Evolutionary conservation across 2,797 vertebrate species (phyloP).

Genomic region (Phoeniculus purpureus): DNA sequence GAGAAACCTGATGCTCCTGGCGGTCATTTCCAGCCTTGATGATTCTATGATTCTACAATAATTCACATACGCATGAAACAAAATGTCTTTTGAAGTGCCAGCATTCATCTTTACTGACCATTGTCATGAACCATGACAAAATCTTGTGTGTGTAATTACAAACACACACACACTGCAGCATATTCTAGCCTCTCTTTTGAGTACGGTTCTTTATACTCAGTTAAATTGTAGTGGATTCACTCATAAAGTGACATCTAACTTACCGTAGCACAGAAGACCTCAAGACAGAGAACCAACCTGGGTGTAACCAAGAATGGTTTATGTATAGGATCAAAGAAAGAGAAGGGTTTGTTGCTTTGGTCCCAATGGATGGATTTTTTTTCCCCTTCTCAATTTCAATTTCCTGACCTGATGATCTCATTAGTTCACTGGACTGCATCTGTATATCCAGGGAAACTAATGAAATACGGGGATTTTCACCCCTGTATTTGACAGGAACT

Average conservation of each 20-base stretch:
- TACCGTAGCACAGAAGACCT: not conserved
- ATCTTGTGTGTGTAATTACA: not conserved
- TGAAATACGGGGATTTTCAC: not conserved
- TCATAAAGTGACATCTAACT: not conserved
- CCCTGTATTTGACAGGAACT: not conserved
- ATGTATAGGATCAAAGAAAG: not conserved
- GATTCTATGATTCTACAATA: too few species aligned
- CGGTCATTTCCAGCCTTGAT: too few species aligned
- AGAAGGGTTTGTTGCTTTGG: not conserved
- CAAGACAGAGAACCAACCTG: not conserved
- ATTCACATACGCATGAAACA: not conserved
- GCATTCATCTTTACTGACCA: not conserved
- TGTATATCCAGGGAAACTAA: not conserved
- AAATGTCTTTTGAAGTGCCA: not conserved
- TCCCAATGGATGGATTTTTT: not conserved
- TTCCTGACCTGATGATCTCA: not conserved
- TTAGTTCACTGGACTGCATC: not conserved
- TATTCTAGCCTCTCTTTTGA: not conserved
- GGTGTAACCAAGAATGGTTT: not conserved
- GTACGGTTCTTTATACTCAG: not conserved
- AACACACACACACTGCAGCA: not conserved
- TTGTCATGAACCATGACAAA: not conserved
- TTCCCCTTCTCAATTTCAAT: not conserved
- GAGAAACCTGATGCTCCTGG: too few species aligned
- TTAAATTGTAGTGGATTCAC: not conserved